Conservation (phyloP, 2,113 vertebrate species). For the Petroica traversi region DNA sequence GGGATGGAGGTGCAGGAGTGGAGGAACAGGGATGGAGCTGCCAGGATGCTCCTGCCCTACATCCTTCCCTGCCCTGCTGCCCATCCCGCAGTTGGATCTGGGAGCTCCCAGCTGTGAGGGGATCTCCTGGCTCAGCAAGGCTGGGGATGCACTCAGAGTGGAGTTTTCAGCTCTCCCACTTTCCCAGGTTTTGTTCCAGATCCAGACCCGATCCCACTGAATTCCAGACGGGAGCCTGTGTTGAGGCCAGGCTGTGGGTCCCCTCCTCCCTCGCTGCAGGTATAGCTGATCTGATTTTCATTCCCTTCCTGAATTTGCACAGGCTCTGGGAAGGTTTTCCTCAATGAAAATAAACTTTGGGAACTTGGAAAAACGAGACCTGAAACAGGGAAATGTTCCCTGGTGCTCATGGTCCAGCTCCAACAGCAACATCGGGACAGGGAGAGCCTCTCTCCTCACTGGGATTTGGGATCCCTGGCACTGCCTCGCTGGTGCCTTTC, state of each 20-base stretch:
- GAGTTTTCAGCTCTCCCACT: background rate
- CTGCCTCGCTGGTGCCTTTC: background rate
- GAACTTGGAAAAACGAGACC: background rate
- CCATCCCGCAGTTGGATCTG: background rate
- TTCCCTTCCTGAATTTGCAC: background rate
- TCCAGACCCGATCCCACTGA: background rate
- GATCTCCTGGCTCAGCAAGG: fast-evolving
- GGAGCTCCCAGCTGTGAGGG: fast-evolving
- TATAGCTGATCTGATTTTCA: background rate
- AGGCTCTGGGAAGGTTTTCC: background rate
- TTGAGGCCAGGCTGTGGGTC: fast-evolving
- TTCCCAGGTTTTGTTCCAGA: background rate
- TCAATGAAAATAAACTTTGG: background rate
- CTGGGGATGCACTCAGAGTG: fast-evolving
- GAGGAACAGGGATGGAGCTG: background rate
- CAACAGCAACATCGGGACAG: fast-evolving
- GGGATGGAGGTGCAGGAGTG: background rate
- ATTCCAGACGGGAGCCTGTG: background rate
- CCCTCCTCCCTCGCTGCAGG: background rate
- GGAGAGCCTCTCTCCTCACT: background rate
- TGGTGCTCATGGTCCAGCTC: background rate
- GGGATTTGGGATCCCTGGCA: background rate
- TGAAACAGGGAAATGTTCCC: background rate
- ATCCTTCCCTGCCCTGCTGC: background rate
- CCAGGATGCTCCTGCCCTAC: background rate